Base-by-base conservation (phyloP, 2,113 vertebrate species). In the Rhinoderma darwinii region DNA sequence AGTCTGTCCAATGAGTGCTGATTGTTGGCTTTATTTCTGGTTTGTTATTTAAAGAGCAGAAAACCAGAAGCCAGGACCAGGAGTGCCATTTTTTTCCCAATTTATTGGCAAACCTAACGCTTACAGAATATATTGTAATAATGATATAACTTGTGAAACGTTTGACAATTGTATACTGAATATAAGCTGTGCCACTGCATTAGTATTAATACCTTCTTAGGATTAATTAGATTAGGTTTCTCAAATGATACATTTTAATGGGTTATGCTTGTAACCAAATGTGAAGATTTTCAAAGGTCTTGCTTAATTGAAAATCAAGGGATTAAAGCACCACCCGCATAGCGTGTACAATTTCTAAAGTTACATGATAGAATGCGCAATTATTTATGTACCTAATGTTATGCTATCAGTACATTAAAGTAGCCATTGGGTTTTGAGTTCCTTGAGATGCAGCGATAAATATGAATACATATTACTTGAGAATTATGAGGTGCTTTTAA, bases 181-280 rank as follows among this genome's bases (percentile, higher is more conserved):
- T 84, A 17, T 51, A 84, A 73, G 30, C 22, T 1, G 22, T 73
- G 47, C 5, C 50, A 54, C 30, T n/a, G 20, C 30, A 56, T 84
- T 74, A 47, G 80, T 63, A 59, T 81, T 59, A 66, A 82, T 82
- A 82, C 59, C 80, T 63, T 44, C 35, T 66, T 82, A 66, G 41
- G n/a, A 82, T 63, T 44, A 80, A 82, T 63, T n/a, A 82, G 56
- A 82, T 66, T 82, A 63, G 27, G 79, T 82, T 82, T 39, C 56
- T 82, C 41, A 63, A 43, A 82, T 82, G 54, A 82, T 63, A 63
- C 80, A 68, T 82, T 82, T 44, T 82, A 82, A 82, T 82, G 41
- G 39, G 59, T 44, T 82, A 43, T 63, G n/a, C 56, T 82, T 63
- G 59, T 66, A 82, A 68, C 56, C 59, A 82, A 63, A 82, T 82